These are phyloP conservation scores for Cantharis nigra DNA, from an alignment of 2,888 invertebrate genomes.

Conservation along the genomic window DNA sequence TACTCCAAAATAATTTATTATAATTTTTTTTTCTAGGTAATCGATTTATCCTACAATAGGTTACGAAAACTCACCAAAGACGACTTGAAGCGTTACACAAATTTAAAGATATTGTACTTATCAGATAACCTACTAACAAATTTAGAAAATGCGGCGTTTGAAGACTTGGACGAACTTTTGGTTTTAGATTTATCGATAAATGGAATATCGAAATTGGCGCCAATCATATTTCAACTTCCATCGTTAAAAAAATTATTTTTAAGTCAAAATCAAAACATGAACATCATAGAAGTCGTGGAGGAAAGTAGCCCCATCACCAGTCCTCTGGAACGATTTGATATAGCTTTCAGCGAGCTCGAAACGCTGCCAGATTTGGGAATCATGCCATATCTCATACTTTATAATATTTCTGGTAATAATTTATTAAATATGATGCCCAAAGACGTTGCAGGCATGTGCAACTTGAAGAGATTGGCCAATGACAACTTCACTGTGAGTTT, in stretches of 20 bases:
- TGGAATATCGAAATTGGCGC: conserved; percentile 44
- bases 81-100: conserved; percentile 44
- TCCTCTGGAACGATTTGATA: conserved; percentile 47
- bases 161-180: conserved; percentile 40
- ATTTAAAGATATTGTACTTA: conserved; percentile 50
- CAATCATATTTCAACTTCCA: conserved; percentile 47
- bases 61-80: conserved; percentile 45
- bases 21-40: conserved; percentile 39
- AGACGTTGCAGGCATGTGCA: conserved; percentile 50
- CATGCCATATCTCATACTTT: conserved; percentile 43
- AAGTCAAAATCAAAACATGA: conserved; percentile 49
- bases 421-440: conserved; percentile 37
- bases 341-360: conserved; percentile 44
- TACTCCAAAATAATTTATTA: not conserved
- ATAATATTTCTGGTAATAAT: conserved; percentile 49
- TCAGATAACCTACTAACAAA: conserved; percentile 47
- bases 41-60: conserved; percentile 49
- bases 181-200: conserved; percentile 49
- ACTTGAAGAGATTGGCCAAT: conserved; percentile 44
- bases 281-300: conserved; percentile 47
- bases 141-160: conserved; percentile 46
- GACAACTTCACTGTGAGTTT: conserved; percentile 43
- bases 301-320: conserved; percentile 45
- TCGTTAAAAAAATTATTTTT: conserved; percentile 48
- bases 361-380: conserved; percentile 36